These are phyloP conservation scores for Drosophila tani DNA, from an alignment of 1,140 invertebrate species.

Conservation along the genomic window DNA sequence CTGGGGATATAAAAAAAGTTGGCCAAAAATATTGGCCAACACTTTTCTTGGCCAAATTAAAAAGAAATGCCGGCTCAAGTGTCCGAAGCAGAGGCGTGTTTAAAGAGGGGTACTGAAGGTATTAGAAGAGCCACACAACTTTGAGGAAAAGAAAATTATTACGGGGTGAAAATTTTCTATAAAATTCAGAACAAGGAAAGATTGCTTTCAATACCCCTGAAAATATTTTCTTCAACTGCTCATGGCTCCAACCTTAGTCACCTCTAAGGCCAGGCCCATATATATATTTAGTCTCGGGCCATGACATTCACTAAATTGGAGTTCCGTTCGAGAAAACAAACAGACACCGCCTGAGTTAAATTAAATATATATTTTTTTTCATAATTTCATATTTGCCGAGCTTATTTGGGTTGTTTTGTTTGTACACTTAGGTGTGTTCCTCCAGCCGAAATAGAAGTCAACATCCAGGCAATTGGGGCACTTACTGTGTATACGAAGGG, in stretches of 20 bases:
- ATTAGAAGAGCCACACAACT: no score
- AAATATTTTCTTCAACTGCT: not conserved
- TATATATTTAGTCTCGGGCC: slow-evolving; percentile 48
- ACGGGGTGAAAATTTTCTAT: not conserved
- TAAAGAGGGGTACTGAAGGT: not conserved
- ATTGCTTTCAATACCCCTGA: not conserved
- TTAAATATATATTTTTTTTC: slow-evolving; percentile 18
- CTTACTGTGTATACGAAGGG: slow-evolving; percentile 24
- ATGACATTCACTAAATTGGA: slow-evolving; percentile 53
- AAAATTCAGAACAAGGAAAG: not conserved
- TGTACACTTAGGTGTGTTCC: slow-evolving; percentile 67
- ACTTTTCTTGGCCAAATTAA: slow-evolving; percentile 67
- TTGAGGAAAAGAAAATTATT: no score
- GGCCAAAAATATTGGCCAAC: slow-evolving; percentile 63
- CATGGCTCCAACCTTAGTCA: slow-evolving; percentile 1
- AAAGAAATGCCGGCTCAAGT: slow-evolving; percentile 40
- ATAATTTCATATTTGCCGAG: slow-evolving; percentile 59
- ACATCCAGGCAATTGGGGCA: slow-evolving; percentile 46
- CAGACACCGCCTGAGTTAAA: slow-evolving; percentile 52
- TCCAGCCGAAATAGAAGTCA: slow-evolving; percentile 43
- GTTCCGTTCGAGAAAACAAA: slow-evolving; percentile 45
- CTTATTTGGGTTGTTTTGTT: slow-evolving; percentile 56
- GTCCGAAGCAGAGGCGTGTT: not conserved
- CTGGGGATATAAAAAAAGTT: slow-evolving; percentile 75
- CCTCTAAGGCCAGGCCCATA: slow-evolving; percentile 54